These are phyloP conservation scores for Rachycentron canadum DNA, from an alignment of 2,797 vertebrate genomes.

Conservation along the genomic window DNA sequence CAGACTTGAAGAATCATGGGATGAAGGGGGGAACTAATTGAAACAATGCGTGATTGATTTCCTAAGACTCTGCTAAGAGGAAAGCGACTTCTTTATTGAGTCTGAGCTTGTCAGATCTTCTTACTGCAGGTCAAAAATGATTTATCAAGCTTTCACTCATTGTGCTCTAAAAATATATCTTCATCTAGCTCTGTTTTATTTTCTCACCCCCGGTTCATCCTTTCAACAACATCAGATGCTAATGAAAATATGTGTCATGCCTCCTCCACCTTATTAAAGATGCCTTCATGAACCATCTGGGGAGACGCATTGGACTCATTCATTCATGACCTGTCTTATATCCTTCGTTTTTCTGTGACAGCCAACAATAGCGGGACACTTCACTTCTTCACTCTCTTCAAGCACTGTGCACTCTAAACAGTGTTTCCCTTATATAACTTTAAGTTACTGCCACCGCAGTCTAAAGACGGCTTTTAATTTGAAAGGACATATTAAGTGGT, in stretches of 20 bases:
- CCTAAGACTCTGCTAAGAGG: slow-evolving; percentile 37
- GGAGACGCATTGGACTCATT: neutral
- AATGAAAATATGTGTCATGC: neutral
- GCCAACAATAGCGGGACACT: slow-evolving; percentile 25
- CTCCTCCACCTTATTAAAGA: neutral
- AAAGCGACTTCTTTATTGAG: slow-evolving; percentile 38
- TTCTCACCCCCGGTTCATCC: slow-evolving; percentile 1
- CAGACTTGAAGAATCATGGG: slow-evolving; percentile 36
- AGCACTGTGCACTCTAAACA: neutral
- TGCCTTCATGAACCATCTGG: slow-evolving; percentile 3
- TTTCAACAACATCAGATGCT: slow-evolving; percentile 1
- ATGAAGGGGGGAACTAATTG: slow-evolving; percentile 64
- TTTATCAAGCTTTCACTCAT: slow-evolving; percentile 57
- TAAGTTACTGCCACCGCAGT: no score
- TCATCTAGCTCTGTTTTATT: slow-evolving; percentile 20
- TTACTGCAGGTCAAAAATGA: slow-evolving; percentile 43
- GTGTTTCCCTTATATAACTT: no score
- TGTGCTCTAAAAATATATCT: slow-evolving; percentile 42
- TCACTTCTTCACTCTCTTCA: slow-evolving; percentile 7
- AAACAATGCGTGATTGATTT: slow-evolving; percentile 67
- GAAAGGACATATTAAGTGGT: no score
- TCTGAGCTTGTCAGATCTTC: slow-evolving; percentile 24
- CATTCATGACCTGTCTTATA: neutral
- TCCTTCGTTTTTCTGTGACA: neutral
- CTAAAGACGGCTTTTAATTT: no score